Evolutionary conservation across 2,888 invertebrate genomes (phyloP).

Genomic region (Xestia ashworthii): DNA sequence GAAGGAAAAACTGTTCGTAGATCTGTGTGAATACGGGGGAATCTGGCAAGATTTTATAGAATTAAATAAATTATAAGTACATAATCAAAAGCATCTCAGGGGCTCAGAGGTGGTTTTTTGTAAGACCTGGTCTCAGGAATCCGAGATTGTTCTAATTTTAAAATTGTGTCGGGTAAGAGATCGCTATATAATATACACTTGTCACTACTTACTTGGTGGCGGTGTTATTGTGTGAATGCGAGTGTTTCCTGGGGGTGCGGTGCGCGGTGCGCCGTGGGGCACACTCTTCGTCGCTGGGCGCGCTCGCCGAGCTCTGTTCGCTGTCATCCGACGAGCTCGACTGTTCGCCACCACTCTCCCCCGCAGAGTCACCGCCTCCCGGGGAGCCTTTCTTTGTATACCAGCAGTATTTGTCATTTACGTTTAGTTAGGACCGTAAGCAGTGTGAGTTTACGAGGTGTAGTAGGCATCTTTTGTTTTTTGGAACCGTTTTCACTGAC

Average conservation of each 20-base stretch:
- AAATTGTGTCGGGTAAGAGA: not conserved
- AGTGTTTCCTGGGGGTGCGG: slow-evolving; percentile 55
- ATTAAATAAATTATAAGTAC: not conserved
- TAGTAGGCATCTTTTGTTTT: not conserved
- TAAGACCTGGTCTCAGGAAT: not conserved
- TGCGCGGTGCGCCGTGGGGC: slow-evolving; percentile 66
- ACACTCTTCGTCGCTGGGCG: slow-evolving; percentile 82
- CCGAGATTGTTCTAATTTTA: not conserved
- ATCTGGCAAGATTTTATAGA: not conserved
- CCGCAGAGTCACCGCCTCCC: slow-evolving; percentile 75
- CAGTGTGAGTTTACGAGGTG: slow-evolving; percentile 3
- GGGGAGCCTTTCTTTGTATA: slow-evolving; percentile 85
- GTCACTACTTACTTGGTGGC: slow-evolving; percentile 68
- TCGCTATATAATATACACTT: no score
- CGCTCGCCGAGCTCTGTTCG: slow-evolving; percentile 83
- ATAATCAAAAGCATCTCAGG: not conserved
- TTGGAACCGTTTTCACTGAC: no score
- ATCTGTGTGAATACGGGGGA: not conserved
- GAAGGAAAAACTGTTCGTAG: not conserved
- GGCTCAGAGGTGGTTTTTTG: not conserved
- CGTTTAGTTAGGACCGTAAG: slow-evolving; percentile 14
- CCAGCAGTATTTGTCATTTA: slow-evolving; percentile 60
- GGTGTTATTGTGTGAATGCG: slow-evolving; percentile 59
- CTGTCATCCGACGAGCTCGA: slow-evolving; percentile 79
- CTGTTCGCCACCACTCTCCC: slow-evolving; percentile 76